phyloP scores from a whole-genome alignment of 2,113 vertebrate genomes.

The Ardeotis arabs region DNA sequence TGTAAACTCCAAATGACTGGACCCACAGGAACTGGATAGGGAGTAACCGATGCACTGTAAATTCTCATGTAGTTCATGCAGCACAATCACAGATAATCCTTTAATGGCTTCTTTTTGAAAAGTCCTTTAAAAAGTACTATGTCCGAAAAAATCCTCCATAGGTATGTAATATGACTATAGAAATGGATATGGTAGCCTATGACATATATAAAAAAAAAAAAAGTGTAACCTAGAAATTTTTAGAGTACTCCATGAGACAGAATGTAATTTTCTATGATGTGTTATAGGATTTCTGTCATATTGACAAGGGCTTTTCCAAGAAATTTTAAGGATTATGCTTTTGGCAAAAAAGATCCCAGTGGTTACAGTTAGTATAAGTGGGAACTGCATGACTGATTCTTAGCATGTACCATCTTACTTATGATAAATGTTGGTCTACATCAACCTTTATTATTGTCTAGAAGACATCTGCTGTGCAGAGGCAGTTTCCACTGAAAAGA shows the following conservation, averaged over 20 bases:
- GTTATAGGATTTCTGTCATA: background rate
- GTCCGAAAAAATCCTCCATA: background rate
- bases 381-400: background rate
- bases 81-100: background rate
- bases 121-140: background rate
- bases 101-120: background rate
- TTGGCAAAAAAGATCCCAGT: background rate
- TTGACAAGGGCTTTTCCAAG: background rate
- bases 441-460: background rate
- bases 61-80: background rate
- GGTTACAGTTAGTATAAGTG: background rate
- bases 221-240: background rate
- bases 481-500: background rate
- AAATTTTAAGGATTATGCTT: background rate
- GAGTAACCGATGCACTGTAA: background rate
- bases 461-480: background rate
- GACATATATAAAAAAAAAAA: background rate
- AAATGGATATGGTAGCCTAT: background rate
- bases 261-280: background rate
- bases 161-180: background rate
- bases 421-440: background rate
- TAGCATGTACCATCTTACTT: background rate
- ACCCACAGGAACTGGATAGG: too few relatives aligned
- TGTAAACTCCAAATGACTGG: accelerated
- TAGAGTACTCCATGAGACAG: background rate